Conservation (phyloP, 2,888 invertebrate species). For the Machimus rusticus region DNA sequence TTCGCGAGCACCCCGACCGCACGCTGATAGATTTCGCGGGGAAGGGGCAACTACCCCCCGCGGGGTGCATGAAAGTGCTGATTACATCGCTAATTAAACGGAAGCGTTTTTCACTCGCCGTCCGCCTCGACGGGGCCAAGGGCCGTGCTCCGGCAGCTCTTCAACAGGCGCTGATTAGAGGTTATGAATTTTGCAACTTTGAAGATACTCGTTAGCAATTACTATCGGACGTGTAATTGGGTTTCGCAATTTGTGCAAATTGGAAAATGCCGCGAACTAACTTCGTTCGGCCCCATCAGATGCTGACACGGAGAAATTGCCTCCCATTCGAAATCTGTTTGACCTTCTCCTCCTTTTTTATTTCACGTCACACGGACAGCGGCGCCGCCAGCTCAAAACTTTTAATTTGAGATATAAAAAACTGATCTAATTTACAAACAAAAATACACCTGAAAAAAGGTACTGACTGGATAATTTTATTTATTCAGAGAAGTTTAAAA, state of each 20-base stretch:
- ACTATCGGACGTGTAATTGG: neutral
- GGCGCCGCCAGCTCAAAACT: too few relatives aligned
- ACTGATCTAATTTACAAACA: too few relatives aligned
- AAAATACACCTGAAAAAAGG: too few relatives aligned
- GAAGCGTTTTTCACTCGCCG: neutral
- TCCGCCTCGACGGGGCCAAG: neutral
- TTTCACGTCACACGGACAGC: neutral
- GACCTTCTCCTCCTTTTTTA: neutral
- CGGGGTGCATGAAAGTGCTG: neutral
- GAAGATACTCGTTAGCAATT: neutral
- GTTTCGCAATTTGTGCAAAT: neutral
- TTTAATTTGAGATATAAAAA: too few relatives aligned
- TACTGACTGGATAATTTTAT: too few relatives aligned
- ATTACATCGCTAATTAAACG: neutral
- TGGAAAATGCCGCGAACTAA: neutral
- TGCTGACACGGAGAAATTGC: neutral
- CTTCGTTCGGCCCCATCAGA: neutral
- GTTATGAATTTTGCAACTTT: neutral
- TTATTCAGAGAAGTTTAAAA: too few relatives aligned
- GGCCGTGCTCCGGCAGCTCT: neutral
- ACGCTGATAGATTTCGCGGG: neutral
- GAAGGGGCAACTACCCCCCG: neutral
- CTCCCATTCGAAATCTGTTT: neutral
- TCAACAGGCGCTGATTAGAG: neutral
- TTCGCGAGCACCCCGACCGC: neutral